Conservation (phyloP, 2,888 invertebrate species). For the Gortyna flavago region DNA sequence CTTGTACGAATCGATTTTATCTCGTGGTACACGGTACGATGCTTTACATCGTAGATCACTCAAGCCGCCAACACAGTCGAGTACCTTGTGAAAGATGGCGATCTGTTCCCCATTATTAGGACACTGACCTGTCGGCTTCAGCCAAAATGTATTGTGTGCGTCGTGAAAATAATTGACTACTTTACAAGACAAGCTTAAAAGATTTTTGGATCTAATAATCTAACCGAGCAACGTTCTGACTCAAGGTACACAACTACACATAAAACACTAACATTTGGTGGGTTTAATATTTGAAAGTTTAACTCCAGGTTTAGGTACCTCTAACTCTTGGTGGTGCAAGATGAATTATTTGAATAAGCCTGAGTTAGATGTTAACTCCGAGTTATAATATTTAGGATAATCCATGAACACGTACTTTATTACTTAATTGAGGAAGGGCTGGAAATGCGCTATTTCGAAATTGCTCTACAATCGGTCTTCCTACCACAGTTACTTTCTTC, state of each 20-base stretch:
- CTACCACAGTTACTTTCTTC: background rate
- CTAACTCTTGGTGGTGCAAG: background rate
- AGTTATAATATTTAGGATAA: background rate
- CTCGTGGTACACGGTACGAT: background rate
- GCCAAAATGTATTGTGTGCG: background rate
- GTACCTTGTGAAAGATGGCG: slow-evolving; percentile 21
- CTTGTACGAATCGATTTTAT: background rate
- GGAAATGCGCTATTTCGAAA: background rate
- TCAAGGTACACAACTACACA: background rate
- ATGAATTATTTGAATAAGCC: background rate
- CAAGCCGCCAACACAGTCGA: slow-evolving; percentile 22
- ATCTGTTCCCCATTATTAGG: slow-evolving; percentile 8
- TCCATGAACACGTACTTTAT: background rate
- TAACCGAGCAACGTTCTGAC: background rate
- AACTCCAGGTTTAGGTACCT: background rate
- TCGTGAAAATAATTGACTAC: background rate
- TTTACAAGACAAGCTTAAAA: background rate
- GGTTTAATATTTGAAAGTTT: background rate
- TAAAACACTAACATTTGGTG: background rate
- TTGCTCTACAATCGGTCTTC: background rate
- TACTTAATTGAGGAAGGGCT: background rate
- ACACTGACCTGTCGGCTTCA: background rate
- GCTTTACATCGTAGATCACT: slow-evolving; percentile 17
- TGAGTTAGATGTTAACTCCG: background rate
- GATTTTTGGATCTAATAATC: background rate